Percentiles rank a stretch among this genome's conserved stretches.
These are phyloP conservation scores for Drosophila truncata DNA, from an alignment of 1,140 invertebrate genomes.

Conservation along the genomic window DNA sequence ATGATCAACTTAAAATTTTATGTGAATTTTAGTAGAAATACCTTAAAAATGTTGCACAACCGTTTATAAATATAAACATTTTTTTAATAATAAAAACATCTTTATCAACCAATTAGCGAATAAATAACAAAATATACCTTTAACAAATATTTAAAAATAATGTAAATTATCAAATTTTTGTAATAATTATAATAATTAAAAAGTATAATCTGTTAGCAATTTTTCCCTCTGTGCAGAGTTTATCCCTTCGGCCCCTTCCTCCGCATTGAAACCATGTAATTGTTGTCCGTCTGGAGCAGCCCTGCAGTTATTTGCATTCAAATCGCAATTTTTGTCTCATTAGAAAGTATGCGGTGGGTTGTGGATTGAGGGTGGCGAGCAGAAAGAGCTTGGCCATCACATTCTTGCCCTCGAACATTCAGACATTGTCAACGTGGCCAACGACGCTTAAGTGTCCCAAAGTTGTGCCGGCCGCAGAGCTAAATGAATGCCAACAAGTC, in stretches of 20 bases:
- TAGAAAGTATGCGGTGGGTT: slow-evolving; percentile 49
- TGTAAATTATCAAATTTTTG: no score
- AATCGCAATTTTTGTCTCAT: slow-evolving; percentile 83
- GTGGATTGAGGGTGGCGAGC: not conserved
- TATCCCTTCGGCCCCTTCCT: slow-evolving; percentile 2
- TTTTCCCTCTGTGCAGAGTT: slow-evolving; percentile 1
- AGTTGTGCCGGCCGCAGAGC: slow-evolving; percentile 72
- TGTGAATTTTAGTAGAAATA: no score
- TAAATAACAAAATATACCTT: no score
- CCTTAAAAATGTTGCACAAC: no score
- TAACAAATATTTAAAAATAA: no score
- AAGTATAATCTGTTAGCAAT: not conserved
- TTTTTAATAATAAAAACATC: no score
- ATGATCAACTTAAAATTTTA: not conserved
- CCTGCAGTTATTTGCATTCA: slow-evolving; percentile 83
- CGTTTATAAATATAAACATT: no score
- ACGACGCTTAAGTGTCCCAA: slow-evolving; percentile 78
- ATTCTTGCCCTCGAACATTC: slow-evolving; percentile 43
- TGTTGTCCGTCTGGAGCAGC: slow-evolving; percentile 76
- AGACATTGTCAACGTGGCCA: slow-evolving; percentile 52
- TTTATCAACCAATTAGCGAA: no score
- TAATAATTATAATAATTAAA: not conserved
- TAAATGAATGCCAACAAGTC: slow-evolving; percentile 80
- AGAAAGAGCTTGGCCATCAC: slow-evolving; percentile 14
- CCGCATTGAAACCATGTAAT: slow-evolving; percentile 67